Evolutionary conservation across 1,140 invertebrate species (phyloP).

Genomic region (Trissolcus basalis): DNA sequence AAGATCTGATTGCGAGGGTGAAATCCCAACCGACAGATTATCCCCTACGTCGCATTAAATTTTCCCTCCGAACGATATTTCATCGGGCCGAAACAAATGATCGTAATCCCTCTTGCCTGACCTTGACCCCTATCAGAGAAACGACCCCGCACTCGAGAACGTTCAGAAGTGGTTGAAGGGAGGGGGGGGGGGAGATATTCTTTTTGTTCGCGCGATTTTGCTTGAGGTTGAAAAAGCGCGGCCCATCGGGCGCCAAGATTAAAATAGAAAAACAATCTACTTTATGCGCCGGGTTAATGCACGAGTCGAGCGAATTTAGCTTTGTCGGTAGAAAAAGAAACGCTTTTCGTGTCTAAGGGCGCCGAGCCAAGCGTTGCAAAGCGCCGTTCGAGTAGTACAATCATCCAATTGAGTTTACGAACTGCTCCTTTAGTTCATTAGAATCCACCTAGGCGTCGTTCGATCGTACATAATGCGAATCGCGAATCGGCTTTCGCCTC

Average conservation of each 20-base stretch:
- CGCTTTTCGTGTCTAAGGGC: constrained; percentile 44
- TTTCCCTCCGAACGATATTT: too few relatives aligned
- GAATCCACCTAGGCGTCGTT: constrained; percentile 49
- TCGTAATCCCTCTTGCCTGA: too few relatives aligned
- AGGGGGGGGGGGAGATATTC: too few relatives aligned
- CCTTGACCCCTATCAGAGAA: too few relatives aligned
- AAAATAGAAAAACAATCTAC: constrained; percentile 50
- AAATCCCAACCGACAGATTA: too few relatives aligned
- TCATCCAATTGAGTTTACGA: constrained; percentile 58
- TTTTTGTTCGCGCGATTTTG: too few relatives aligned
- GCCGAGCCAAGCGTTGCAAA: constrained; percentile 47
- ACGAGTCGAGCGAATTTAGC: constrained; percentile 49
- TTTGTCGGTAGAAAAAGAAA: constrained; percentile 49
- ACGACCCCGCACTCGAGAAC: too few relatives aligned
- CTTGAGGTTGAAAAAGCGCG: neutral
- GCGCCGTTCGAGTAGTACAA: constrained; percentile 51
- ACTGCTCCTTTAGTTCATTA: constrained; percentile 55
- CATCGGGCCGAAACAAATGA: too few relatives aligned
- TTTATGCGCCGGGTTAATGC: constrained; percentile 53
- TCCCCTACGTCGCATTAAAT: too few relatives aligned
- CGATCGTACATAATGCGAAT: constrained; percentile 52
- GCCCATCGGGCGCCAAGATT: constrained; percentile 14
- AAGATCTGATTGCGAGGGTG: too few relatives aligned
- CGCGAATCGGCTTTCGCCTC: constrained; percentile 33
- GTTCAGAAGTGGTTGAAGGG: too few relatives aligned